These are phyloP conservation scores for Salvelinus namaycush DNA, from an alignment of 2,113 vertebrate species.

Conservation along the genomic window DNA sequence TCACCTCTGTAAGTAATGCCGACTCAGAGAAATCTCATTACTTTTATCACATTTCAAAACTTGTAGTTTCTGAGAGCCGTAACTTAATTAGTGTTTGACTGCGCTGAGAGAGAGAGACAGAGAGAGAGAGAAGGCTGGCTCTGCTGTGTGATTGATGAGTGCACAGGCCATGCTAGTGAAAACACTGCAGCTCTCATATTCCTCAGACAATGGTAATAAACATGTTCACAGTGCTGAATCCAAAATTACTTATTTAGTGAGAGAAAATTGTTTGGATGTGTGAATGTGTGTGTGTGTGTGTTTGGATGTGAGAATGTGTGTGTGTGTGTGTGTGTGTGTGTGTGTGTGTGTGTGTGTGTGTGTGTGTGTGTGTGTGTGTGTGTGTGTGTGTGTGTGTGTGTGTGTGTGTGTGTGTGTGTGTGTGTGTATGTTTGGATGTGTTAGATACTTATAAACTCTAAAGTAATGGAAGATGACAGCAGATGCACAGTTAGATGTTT, in stretches of 20 bases:
- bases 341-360: too few species aligned
- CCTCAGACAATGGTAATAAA: conserved; percentile 79
- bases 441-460: conserved; percentile 23
- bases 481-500: conserved; percentile 8
- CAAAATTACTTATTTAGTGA: conserved; percentile 73
- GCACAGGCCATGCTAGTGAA: conserved; percentile 75
- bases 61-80: conserved; percentile 86
- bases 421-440: too few species aligned
- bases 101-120: conserved; percentile 80
- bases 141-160: conserved; percentile 88
- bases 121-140: conserved; percentile 64
- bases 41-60: conserved; percentile 95
- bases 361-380: too few species aligned
- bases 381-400: too few species aligned
- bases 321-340: too few species aligned
- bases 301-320: too few species aligned
- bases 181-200: conserved; percentile 76
- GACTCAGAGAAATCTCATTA: conserved; percentile 91
- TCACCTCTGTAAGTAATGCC: conserved; percentile 88
- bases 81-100: conserved; percentile 89
- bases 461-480: conserved; percentile 59
- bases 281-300: not conserved
- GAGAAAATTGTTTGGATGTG: conserved; percentile 50
- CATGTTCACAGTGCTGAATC: conserved; percentile 78
- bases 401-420: too few species aligned